A percentile compares a stretch with the other conserved stretches of the same genome.
Evolutionary conservation across 2,113 vertebrate genomes (phyloP).

Genomic region (Podarcis muralis): DNA sequence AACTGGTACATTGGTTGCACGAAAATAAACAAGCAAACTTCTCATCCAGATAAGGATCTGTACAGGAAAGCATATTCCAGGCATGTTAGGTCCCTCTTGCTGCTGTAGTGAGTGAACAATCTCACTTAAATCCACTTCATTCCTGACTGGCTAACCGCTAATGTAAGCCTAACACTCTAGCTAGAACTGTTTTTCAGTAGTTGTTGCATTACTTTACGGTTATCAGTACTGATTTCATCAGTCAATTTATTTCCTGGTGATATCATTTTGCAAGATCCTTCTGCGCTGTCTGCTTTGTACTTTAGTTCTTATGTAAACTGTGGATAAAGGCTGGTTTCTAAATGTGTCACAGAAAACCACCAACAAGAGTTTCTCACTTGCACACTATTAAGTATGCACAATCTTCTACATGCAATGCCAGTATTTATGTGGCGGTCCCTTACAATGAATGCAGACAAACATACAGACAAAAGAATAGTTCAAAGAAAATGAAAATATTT

Average conservation of each 20-base stretch:
- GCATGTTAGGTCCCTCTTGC: background rate
- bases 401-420: background rate
- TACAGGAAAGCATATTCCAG: background rate
- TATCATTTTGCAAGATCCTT: background rate
- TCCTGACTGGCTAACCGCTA: background rate
- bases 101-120: background rate
- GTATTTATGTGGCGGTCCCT: background rate
- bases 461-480: background rate
- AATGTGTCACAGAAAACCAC: background rate
- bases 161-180: background rate
- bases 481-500: background rate
- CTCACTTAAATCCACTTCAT: background rate
- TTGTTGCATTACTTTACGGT: background rate
- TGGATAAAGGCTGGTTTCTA: background rate
- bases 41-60: background rate
- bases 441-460: background rate
- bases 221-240: background rate
- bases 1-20: background rate
- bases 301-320: background rate
- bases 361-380: fast-evolving
- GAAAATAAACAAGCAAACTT: background rate
- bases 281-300: background rate
- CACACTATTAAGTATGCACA: background rate
- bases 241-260: background rate
- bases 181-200: background rate